phyloP scores from a whole-genome alignment of 2,113 vertebrate genomes.

The Etheostoma spectabile region DNA sequence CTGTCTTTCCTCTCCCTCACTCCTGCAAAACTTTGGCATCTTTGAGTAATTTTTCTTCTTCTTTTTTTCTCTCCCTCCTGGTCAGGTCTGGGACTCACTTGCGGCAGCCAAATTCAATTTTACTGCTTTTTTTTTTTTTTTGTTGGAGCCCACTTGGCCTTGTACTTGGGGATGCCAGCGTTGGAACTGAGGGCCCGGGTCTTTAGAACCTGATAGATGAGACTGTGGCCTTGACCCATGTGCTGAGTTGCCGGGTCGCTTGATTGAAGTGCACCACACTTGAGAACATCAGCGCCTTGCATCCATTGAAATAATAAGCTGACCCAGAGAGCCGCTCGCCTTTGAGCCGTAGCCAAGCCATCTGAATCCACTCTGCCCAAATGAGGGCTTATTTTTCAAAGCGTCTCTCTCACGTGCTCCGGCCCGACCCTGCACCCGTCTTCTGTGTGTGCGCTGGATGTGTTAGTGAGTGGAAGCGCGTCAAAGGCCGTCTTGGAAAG shows the following conservation, averaged over 20 bases:
- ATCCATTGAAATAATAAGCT: conserved; percentile 85
- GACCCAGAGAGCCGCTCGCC: conserved; percentile 82
- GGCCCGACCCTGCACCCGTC: conserved; percentile 73
- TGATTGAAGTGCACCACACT: conserved; percentile 84
- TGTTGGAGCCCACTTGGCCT: conserved; percentile 19
- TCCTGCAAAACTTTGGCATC: conserved; percentile 73
- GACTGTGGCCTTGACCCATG: conserved; percentile 75
- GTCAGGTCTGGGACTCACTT: conserved; percentile 82
- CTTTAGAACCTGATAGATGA: conserved; percentile 55
- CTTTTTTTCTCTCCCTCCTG: conserved; percentile 37
- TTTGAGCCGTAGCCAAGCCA: conserved; percentile 86
- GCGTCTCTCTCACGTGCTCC: conserved; percentile 75
- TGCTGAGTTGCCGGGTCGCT: conserved; percentile 67
- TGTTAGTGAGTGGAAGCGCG: conserved; percentile 47
- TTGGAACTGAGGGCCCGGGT: background rate
- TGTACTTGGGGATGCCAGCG: conserved; percentile 13
- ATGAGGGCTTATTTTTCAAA: conserved; percentile 87
- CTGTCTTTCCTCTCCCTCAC: conserved; percentile 74
- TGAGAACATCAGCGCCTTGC: conserved; percentile 82
- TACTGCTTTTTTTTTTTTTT: conserved; percentile 42
- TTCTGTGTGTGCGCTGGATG: conserved; percentile 54
- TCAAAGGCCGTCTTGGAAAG: conserved; percentile 54
- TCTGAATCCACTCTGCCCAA: conserved; percentile 89
- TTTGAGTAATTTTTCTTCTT: conserved; percentile 67
- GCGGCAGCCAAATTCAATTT: conserved; percentile 80